These are phyloP conservation scores for Tachycineta bicolor DNA, from an alignment of 2,113 vertebrate genomes.

Conservation along the genomic window DNA sequence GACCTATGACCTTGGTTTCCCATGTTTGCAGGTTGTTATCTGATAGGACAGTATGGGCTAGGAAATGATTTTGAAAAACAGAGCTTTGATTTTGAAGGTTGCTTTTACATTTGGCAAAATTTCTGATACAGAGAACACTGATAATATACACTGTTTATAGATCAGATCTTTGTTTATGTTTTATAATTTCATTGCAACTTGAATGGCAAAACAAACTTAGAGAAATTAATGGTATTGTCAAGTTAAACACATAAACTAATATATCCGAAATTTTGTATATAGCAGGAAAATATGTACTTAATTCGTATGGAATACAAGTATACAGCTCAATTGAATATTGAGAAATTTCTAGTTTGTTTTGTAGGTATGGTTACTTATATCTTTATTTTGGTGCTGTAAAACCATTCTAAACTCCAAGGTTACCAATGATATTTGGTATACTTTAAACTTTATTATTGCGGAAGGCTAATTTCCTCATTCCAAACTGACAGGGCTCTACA, in stretches of 20 bases:
- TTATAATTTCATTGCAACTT: not conserved
- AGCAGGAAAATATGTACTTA: not conserved
- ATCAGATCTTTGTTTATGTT: not conserved
- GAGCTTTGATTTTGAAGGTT: not conserved
- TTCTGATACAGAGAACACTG: not conserved
- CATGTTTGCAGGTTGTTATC: not conserved
- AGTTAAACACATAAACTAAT: not conserved
- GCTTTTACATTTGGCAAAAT: not conserved
- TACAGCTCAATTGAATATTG: not conserved
- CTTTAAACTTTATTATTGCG: not conserved
- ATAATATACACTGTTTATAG: not conserved
- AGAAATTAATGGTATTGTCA: not conserved
- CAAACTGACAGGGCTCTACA: not conserved
- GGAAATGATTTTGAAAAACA: not conserved
- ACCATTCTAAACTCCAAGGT: not conserved
- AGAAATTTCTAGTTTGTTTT: not conserved
- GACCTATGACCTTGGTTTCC: not conserved
- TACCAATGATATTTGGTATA: not conserved
- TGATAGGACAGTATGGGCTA: not conserved
- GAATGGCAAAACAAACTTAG: not conserved
- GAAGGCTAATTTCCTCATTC: not conserved
- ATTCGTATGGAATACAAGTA: not conserved
- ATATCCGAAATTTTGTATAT: not conserved
- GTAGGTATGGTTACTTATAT: not conserved
- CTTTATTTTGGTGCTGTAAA: not conserved